Conservation (phyloP, 2,797 vertebrate species). For the Hylomyscus alleni region DNA sequence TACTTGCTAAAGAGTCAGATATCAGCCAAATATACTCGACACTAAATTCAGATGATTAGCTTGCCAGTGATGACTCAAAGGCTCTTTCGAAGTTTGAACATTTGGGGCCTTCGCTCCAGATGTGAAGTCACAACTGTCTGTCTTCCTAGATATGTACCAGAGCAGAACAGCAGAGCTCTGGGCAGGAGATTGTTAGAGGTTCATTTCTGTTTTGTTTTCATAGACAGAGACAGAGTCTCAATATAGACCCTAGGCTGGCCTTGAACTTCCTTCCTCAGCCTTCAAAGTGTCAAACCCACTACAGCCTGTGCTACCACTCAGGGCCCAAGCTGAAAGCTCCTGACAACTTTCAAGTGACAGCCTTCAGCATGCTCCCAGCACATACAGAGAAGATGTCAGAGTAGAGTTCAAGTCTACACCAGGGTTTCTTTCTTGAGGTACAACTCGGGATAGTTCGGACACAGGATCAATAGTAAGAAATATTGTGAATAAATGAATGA, state of each 20-base stretch:
- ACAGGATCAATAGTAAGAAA: background rate
- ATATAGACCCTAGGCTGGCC: background rate
- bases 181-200: background rate
- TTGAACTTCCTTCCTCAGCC: background rate
- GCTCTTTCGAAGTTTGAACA: background rate
- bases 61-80: slow-evolving; percentile 37
- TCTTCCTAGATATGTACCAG: background rate
- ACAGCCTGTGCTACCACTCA: background rate
- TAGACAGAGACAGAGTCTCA: too few relatives aligned
- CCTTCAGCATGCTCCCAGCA: background rate
- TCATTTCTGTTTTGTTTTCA: background rate
- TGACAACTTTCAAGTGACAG: slow-evolving; percentile 1
- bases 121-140: slow-evolving; percentile 17
- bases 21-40: slow-evolving; percentile 37
- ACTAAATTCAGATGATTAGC: slow-evolving; percentile 9
- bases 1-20: slow-evolving; percentile 51
- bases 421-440: background rate
- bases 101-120: background rate
- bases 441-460: background rate
- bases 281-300: background rate
- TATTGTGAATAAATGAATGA: background rate
- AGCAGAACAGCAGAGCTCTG: background rate
- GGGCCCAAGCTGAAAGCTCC: background rate
- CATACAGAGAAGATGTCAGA: background rate
- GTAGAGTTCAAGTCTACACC: background rate